Conservation (phyloP, 2,888 invertebrate genomes). For the Spilosoma lubricipeda region DNA sequence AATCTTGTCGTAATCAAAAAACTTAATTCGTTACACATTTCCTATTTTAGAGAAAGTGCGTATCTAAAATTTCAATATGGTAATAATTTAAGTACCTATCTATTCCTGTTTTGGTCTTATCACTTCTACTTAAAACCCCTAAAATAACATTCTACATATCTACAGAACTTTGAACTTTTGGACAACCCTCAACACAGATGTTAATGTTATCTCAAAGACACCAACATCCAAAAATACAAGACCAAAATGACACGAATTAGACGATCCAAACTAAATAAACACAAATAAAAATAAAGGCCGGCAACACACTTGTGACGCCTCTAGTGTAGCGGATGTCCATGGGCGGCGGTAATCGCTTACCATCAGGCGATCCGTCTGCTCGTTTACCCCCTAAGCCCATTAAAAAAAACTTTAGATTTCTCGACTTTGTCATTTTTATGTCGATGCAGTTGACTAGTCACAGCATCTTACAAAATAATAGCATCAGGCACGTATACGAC, state of each 20-base stretch:
- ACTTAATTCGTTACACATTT: neutral
- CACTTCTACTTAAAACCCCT: neutral
- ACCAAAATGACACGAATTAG: too few species aligned
- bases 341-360: too few species aligned
- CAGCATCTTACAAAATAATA: constrained; percentile 21
- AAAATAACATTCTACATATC: neutral
- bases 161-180: neutral
- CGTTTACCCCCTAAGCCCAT: too few species aligned
- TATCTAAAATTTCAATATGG: neutral
- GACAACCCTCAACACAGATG: neutral
- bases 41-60: neutral
- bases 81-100: too few species aligned
- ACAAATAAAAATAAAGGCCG: too few species aligned
- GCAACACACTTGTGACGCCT: too few species aligned
- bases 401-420: neutral
- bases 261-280: neutral
- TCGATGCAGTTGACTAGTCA: constrained; percentile 28
- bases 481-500: constrained; percentile 38
- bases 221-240: too few species aligned
- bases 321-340: too few species aligned
- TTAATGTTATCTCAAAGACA: neutral
- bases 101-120: neutral
- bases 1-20: neutral
- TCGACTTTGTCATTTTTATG: neutral
- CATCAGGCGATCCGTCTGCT: too few species aligned